These are phyloP conservation scores for Macroteleia sp. DNA, from an alignment of 2,888 invertebrate genomes.

Conservation along the genomic window DNA sequence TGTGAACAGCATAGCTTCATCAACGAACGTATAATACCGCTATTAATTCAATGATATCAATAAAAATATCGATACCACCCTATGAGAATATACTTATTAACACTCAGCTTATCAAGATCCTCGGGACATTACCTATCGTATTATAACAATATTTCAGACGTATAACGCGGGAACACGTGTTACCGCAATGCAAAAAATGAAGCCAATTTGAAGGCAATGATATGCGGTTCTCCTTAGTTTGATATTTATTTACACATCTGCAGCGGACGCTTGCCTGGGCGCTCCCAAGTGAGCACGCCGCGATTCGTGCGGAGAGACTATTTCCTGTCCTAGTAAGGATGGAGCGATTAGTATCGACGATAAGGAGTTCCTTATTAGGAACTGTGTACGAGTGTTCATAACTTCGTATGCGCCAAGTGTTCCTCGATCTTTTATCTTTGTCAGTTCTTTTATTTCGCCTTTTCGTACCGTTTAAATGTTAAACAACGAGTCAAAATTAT, in stretches of 20 bases:
- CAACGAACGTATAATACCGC: conserved; percentile 29
- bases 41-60: conserved; percentile 31
- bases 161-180: conserved; percentile 39
- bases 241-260: conserved; percentile 62
- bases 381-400: conserved; percentile 66
- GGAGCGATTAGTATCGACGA: conserved; percentile 75
- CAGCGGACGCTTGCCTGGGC: conserved; percentile 47
- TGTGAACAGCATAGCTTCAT: conserved; percentile 34
- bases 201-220: conserved; percentile 55
- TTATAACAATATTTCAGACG: conserved; percentile 38
- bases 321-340: conserved; percentile 76
- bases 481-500: no score
- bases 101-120: conserved; percentile 41
- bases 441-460: conserved; percentile 44
- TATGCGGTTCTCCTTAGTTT: conserved; percentile 55
- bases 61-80: conserved; percentile 53
- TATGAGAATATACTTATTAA: conserved; percentile 36
- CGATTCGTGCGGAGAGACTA: conserved; percentile 71
- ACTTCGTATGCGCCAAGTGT: conserved; percentile 56
- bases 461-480: no score
- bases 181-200: conserved; percentile 37
- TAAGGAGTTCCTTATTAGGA: conserved; percentile 77
- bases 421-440: conserved; percentile 52
- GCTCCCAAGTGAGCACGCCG: conserved; percentile 60
- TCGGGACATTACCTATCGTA: conserved; percentile 7